Conservation (phyloP, 2,888 invertebrate species). For the Chromoteleia sp. region DNA sequence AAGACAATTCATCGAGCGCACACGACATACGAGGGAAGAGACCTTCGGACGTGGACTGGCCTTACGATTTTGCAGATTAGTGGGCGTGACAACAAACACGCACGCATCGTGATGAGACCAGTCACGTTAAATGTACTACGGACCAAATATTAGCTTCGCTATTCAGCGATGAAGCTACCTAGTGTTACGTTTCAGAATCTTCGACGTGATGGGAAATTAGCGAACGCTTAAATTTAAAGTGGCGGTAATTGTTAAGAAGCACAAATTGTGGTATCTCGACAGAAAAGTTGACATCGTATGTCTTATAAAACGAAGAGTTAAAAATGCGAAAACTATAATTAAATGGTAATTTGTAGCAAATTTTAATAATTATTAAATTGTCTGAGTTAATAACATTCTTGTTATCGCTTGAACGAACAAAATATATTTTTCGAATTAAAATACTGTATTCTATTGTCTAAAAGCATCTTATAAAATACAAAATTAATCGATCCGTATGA, state of each 20-base stretch:
- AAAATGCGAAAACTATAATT: neutral
- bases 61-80: slow-evolving; percentile 64
- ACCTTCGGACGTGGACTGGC: slow-evolving; percentile 28
- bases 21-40: neutral
- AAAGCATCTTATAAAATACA: no score
- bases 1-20: slow-evolving; percentile 46
- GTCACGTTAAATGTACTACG: slow-evolving; percentile 23
- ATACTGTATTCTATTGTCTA: no score
- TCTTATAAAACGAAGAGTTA: slow-evolving; percentile 1
- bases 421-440: no score
- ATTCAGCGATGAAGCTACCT: slow-evolving; percentile 23
- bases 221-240: slow-evolving; percentile 25
- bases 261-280: neutral
- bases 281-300: slow-evolving; percentile 4
- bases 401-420: neutral
- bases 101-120: slow-evolving; percentile 21
- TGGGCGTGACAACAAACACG: slow-evolving; percentile 59
- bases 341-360: slow-evolving; percentile 5
- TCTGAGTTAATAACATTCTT: neutral
- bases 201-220: slow-evolving; percentile 28
- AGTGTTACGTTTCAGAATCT: slow-evolving; percentile 15
- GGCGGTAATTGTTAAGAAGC: slow-evolving; percentile 29
- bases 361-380: neutral
- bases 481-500: no score
- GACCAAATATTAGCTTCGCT: slow-evolving; percentile 6